phyloP scores from a whole-genome alignment of 2,113 vertebrate species.

The Oceanites oceanicus region DNA sequence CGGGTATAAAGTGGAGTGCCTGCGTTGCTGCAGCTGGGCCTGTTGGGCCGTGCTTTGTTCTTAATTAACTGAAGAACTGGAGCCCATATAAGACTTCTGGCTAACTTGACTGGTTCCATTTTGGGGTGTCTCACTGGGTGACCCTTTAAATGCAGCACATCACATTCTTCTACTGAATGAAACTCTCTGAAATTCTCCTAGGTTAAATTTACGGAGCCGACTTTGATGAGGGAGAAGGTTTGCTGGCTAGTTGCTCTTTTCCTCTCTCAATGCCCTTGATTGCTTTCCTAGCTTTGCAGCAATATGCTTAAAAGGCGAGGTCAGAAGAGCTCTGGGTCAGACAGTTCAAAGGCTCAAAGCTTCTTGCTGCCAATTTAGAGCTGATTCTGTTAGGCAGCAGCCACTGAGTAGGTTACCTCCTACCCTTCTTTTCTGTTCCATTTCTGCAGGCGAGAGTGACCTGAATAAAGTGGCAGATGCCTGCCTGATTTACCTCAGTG shows the following conservation, averaged over 20 bases:
- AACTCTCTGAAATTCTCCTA: neutral
- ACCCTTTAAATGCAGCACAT: neutral
- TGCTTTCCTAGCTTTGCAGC: conserved; percentile 23
- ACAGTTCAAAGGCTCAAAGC: conserved; percentile 23
- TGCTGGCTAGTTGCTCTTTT: neutral
- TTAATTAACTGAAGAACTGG: neutral
- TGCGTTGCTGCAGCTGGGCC: neutral
- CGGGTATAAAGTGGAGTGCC: accelerated
- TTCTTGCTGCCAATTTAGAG: conserved; percentile 20
- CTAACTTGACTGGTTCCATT: neutral
- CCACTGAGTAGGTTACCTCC: neutral
- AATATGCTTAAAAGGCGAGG: conserved; percentile 10
- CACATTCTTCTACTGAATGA: neutral
- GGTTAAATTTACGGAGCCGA: neutral
- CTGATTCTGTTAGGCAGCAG: neutral
- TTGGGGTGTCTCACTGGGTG: neutral
- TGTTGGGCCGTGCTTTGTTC: neutral
- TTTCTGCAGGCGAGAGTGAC: conserved; percentile 84
- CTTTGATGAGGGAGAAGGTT: neutral
- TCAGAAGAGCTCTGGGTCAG: conserved; percentile 30
- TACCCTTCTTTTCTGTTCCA: conserved; percentile 55
- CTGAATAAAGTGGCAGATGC: conserved; percentile 84
- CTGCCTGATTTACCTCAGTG: conserved; percentile 90
- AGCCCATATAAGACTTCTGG: neutral
- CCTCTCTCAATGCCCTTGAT: conserved; percentile 7